Evolutionary conservation across 1,140 invertebrate genomes (phyloP).

Genomic region (Acromyrmex charruanus): DNA sequence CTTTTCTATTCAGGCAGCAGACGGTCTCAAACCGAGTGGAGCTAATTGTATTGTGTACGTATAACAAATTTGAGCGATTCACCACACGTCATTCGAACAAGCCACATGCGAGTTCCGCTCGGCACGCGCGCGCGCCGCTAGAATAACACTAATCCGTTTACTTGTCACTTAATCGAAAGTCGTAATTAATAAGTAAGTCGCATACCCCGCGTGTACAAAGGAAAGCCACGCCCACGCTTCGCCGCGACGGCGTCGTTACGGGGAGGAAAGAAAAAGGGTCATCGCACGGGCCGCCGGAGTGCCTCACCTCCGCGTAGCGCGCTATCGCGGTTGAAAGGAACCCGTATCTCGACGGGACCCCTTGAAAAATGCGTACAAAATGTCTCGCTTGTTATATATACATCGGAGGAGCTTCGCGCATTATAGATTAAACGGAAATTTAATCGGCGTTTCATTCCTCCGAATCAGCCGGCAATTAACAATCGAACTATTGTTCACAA

Average conservation of each 20-base stretch:
- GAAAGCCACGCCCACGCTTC: slow-evolving; percentile 13
- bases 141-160: slow-evolving; percentile 38
- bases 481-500: not conserved
- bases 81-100: slow-evolving; percentile 28
- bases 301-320: slow-evolving; percentile 14
- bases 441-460: not conserved
- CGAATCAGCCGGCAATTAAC: not conserved
- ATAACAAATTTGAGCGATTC: slow-evolving; percentile 69
- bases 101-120: slow-evolving; percentile 1
- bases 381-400: slow-evolving; percentile 21
- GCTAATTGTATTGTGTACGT: slow-evolving; percentile 52
- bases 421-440: not conserved
- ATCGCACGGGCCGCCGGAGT: not conserved
- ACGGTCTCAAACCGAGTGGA: slow-evolving; percentile 21
- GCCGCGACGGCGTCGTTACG: slow-evolving; percentile 30
- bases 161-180: slow-evolving; percentile 31
- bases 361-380: slow-evolving; percentile 40
- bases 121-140: not conserved
- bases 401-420: not conserved
- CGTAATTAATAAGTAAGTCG: slow-evolving; percentile 46
- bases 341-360: not conserved
- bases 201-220: slow-evolving; percentile 27
- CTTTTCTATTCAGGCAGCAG: slow-evolving; percentile 1
- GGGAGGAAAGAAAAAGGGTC: slow-evolving; percentile 2
- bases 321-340: slow-evolving; percentile 7